Evolutionary conservation across 2,888 invertebrate species (phyloP).

Genomic region (Chrysolina oricalcia): DNA sequence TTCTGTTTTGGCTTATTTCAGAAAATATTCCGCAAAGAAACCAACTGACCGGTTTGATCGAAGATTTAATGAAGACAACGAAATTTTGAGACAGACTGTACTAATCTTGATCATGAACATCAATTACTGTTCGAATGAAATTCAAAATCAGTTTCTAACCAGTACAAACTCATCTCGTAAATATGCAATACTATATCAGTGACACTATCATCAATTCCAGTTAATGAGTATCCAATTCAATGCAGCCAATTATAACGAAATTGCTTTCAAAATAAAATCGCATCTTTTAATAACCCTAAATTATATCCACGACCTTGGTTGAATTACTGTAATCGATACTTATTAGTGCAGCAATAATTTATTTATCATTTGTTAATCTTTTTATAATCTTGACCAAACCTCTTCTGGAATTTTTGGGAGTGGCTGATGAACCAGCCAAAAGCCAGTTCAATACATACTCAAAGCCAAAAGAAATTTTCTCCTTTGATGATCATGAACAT

Average conservation of each 20-base stretch:
- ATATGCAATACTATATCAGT: constrained; percentile 7
- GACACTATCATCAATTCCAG: constrained; percentile 14
- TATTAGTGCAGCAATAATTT: constrained; percentile 21
- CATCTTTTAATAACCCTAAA: constrained; percentile 32
- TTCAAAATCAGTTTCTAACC: neutral
- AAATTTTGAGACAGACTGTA: too few relatives aligned
- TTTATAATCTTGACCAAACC: neutral
- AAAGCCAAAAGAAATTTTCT: too few relatives aligned
- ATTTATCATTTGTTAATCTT: neutral
- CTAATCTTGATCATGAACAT: neutral
- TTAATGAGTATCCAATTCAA: constrained; percentile 29
- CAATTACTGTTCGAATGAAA: neutral
- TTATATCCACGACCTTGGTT: constrained; percentile 22
- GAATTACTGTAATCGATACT: constrained; percentile 26
- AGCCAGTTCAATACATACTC: neutral
- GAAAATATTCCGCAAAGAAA: too few relatives aligned
- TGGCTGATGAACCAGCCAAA: neutral
- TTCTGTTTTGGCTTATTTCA: too few relatives aligned
- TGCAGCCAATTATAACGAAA: constrained; percentile 26
- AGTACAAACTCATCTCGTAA: neutral
- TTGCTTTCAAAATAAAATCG: constrained; percentile 15
- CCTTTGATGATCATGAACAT: too few relatives aligned
- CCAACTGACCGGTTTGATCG: too few relatives aligned
- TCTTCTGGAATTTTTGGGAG: neutral
- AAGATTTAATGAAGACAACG: too few relatives aligned